Percentiles rank a stretch among this genome's conserved stretches.
Conservation (phyloP, 1,140 invertebrate genomes). For the Leguminivora glycinivorella region DNA sequence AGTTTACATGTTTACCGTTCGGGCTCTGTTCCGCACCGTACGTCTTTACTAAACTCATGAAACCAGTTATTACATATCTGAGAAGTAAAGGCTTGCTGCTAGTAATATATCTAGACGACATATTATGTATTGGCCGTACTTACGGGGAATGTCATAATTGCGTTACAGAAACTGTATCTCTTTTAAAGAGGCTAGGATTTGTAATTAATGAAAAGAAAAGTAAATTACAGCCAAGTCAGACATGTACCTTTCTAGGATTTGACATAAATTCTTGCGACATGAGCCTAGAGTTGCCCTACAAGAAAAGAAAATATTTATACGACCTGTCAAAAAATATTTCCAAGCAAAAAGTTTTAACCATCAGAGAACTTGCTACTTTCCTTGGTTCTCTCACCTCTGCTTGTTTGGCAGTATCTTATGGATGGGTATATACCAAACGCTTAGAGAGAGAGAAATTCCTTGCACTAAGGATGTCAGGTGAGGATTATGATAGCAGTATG, state of each 20-base stretch:
- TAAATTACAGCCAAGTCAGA: slow-evolving; percentile 16
- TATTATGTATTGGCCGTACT: slow-evolving; percentile 22
- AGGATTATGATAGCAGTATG: slow-evolving; percentile 33
- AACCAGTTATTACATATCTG: slow-evolving; percentile 19
- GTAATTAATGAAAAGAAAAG: slow-evolving; percentile 28
- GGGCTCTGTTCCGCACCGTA: slow-evolving; percentile 22
- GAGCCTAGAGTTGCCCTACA: slow-evolving; percentile 4
- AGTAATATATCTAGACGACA: slow-evolving; percentile 27
- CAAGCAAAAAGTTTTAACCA: slow-evolving; percentile 36
- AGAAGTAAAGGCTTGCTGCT: slow-evolving; percentile 23
- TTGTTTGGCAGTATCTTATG: slow-evolving; percentile 41
- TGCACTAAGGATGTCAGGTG: slow-evolving; percentile 6
- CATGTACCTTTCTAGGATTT: slow-evolving; percentile 24
- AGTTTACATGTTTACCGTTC: slow-evolving; percentile 30
- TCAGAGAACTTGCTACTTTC: slow-evolving; percentile 42
- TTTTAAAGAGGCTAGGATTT: slow-evolving; percentile 24
- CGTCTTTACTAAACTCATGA: slow-evolving; percentile 30
- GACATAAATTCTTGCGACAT: slow-evolving; percentile 14
- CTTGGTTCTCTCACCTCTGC: slow-evolving; percentile 40
- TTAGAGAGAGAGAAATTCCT: slow-evolving; percentile 39
- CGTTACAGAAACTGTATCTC: slow-evolving; percentile 1
- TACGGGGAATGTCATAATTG: slow-evolving; percentile 1
- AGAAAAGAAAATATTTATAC: slow-evolving; percentile 13
- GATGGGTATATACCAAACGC: slow-evolving; percentile 39
- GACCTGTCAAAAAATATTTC: slow-evolving; percentile 5